A percentile compares a stretch with the other conserved stretches of the same genome.
These are phyloP conservation scores for Elgonia sp. DNA, from an alignment of 2,888 invertebrate species.

Conservation along the genomic window DNA sequence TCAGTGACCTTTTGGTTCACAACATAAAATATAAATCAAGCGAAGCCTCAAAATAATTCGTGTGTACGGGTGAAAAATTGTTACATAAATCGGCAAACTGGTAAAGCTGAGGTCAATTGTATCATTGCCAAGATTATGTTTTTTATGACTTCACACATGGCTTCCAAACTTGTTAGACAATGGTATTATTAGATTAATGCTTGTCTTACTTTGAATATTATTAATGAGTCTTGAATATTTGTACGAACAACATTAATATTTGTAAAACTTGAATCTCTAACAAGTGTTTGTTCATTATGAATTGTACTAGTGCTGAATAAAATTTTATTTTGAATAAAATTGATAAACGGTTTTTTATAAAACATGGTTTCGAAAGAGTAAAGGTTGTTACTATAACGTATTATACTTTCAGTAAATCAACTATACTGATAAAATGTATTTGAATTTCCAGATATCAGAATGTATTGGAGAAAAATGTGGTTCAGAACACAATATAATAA, in stretches of 20 bases:
- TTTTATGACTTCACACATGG: slow-evolving; percentile 72
- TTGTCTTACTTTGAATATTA: slow-evolving; percentile 61
- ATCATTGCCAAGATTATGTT: slow-evolving; percentile 70
- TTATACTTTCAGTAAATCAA: slow-evolving; percentile 8
- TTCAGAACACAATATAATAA: slow-evolving; percentile 35
- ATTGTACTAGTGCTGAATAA: not conserved
- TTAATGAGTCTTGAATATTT: slow-evolving; percentile 36
- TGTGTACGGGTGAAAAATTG: slow-evolving; percentile 63
- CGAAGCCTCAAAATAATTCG: slow-evolving; percentile 61
- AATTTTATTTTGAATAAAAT: too few relatives aligned
- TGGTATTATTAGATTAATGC: slow-evolving; percentile 69
- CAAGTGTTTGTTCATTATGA: not conserved
- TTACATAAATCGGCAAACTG: slow-evolving; percentile 72
- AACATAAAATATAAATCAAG: slow-evolving; percentile 24
- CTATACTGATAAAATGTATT: slow-evolving; percentile 38
- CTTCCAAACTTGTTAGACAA: slow-evolving; percentile 72
- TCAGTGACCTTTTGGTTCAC: slow-evolving; percentile 9
- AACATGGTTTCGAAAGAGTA: too few relatives aligned
- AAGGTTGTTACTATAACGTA: too few relatives aligned
- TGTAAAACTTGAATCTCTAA: not conserved
- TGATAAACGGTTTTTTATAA: too few relatives aligned
- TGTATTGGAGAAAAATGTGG: slow-evolving; percentile 35
- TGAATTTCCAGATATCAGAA: slow-evolving; percentile 33
- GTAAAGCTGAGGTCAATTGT: slow-evolving; percentile 74
- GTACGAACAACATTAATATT: not conserved